Evolutionary conservation across 64 coral and sea anemone species (phyloP), one percentile per base, ranked within the genome.

Genomic region (Pachyseris speciosa): DNA sequence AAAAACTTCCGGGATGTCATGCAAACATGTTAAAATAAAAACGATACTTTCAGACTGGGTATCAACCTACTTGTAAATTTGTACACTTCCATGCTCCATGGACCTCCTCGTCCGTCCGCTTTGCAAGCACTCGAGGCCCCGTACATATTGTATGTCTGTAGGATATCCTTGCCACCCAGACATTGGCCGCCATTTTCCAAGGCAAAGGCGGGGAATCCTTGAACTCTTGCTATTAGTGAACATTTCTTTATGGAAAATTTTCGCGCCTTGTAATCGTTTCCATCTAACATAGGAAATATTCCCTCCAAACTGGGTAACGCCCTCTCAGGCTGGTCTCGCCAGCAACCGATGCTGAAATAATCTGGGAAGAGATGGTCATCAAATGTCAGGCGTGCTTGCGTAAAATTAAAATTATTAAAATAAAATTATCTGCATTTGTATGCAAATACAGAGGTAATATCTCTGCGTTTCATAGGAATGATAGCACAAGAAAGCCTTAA

Each of bases 71-170:
- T 83, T 76, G 87, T 96, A 31, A 96, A 96, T 57, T 93, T 96
- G 45, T 93, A 96, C 10, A 96, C 94, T 67, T 96, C 94, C 94
- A 96, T 96, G 63, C 94, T 96, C 94, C 94, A 96, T 1, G 94
- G 94, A 22, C 94, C 94, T 5, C 94, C 94, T 76, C 84, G 89
- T 25, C 94, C 94, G 57, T 96, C 71, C 37, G 27, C 11, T 74
- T 40, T 85, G 32, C 94, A 96, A 3, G 84, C 94, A 1, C 64
- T 61, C 34, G 94, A 96, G 7, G 90, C 69, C 13, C 94, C 94
- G 22, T 96, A 96, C 94, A 93, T 96, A 15, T 92, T 83, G 63
- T 96, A 96, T 47, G 72, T 96, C 26, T 92, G 58, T n/a, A 96
- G 69, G 15, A 93, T 86, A 38, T 96, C 92, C 37, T 96, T 96